Evolutionary conservation across 2,113 vertebrate species (phyloP).

Genomic region (Hoplias malabaricus): DNA sequence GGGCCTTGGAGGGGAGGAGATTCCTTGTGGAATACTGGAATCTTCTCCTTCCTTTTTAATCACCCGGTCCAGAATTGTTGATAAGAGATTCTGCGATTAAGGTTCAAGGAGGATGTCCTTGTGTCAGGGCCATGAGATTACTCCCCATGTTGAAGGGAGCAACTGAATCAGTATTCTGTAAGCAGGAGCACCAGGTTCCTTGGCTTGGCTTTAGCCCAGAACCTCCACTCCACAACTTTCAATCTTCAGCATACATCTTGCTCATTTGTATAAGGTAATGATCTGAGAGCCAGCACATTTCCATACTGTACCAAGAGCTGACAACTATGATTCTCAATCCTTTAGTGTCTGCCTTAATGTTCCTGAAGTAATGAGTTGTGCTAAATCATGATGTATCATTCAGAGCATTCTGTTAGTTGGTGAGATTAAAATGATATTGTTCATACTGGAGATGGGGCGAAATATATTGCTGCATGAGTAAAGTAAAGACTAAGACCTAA

Average conservation of each 20-base stretch:
- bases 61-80: slow-evolving; percentile 57
- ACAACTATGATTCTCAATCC: neutral
- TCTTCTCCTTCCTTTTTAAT: slow-evolving; percentile 66
- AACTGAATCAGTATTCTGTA: slow-evolving; percentile 69
- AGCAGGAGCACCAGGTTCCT: slow-evolving; percentile 47
- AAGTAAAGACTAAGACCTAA: neutral
- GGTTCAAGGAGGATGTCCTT: slow-evolving; percentile 70
- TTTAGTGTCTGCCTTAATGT: slow-evolving; percentile 16
- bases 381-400: slow-evolving; percentile 7
- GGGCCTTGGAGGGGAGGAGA: slow-evolving; percentile 45
- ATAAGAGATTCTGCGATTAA: slow-evolving; percentile 73
- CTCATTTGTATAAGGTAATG: slow-evolving; percentile 22
- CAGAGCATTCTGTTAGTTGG: neutral
- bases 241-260: neutral
- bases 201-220: neutral
- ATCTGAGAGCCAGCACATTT: slow-evolving; percentile 1
- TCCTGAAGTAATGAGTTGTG: neutral
- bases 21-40: slow-evolving; percentile 54
- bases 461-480: neutral
- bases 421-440: neutral
- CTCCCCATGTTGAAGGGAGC: slow-evolving; percentile 51
- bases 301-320: neutral
- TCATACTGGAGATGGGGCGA: neutral
- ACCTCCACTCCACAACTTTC: neutral
- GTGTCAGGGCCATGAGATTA: slow-evolving; percentile 63